A percentile compares a stretch with the other conserved stretches of the same genome.
Conservation (phyloP, 2,888 invertebrate genomes). For the Hyalella azteca region DNA sequence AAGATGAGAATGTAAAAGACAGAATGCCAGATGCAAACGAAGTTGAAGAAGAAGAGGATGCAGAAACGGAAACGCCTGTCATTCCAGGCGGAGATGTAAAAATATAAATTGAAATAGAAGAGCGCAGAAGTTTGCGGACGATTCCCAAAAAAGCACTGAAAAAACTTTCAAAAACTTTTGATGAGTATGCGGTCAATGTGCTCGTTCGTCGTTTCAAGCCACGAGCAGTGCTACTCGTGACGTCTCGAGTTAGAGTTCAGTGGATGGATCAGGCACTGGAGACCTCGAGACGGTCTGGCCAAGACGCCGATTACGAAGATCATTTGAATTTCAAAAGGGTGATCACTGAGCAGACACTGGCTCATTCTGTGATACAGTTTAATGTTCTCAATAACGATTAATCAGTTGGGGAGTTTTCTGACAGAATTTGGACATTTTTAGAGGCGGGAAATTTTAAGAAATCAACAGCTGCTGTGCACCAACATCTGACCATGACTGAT, state of each 20-base stretch:
- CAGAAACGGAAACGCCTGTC: background rate
- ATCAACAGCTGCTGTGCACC: background rate
- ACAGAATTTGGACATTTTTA: conserved; percentile 37
- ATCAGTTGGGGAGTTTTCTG: conserved; percentile 23
- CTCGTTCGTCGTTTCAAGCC: conserved; percentile 38
- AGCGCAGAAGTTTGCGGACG: background rate
- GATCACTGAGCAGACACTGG: conserved; percentile 19
- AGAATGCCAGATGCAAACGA: background rate
- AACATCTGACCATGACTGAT: conserved; percentile 9
- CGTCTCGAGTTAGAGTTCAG: conserved; percentile 2
- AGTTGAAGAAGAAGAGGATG: background rate
- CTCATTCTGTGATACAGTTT: background rate
- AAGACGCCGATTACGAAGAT: conserved; percentile 12
- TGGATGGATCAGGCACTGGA: background rate
- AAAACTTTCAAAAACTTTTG: conserved; percentile 26
- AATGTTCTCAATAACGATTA: conserved; percentile 24
- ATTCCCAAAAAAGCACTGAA: conserved; percentile 24
- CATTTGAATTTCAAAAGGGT: conserved; percentile 17
- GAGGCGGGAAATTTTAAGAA: conserved; percentile 14
- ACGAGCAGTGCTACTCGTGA: conserved; percentile 18
- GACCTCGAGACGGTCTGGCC: background rate
- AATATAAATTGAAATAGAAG: background rate
- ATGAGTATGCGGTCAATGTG: conserved; percentile 32
- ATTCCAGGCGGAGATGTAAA: background rate
- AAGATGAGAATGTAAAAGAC: no score